Evolutionary conservation across 2,113 vertebrate genomes (phyloP).

Genomic region (Cercopithecus mona): DNA sequence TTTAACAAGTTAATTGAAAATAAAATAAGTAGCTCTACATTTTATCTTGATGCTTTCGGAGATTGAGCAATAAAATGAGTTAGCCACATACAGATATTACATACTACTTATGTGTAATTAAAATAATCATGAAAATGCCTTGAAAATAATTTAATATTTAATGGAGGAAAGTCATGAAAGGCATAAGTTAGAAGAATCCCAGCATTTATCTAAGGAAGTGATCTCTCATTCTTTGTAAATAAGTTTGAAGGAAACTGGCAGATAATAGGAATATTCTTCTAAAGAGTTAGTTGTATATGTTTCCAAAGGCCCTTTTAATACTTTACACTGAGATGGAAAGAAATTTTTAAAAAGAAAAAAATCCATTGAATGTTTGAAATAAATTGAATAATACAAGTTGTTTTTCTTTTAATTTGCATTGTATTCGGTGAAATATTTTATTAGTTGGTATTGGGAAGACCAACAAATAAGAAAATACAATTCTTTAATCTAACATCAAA

Average conservation of each 20-base stretch:
- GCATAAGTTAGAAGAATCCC: constrained; percentile 40
- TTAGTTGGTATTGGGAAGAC: background rate
- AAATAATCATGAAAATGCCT: constrained; percentile 62
- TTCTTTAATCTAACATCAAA: background rate
- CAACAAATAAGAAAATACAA: background rate
- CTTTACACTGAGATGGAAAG: background rate
- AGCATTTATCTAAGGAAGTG: constrained; percentile 12
- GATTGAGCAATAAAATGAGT: constrained; percentile 34
- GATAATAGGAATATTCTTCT: background rate
- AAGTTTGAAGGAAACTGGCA: constrained; percentile 21
- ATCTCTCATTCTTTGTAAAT: constrained; percentile 33
- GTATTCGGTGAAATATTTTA: background rate
- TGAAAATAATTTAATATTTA: constrained; percentile 68
- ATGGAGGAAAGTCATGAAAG: constrained; percentile 56
- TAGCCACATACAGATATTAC: background rate
- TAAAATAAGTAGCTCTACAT: constrained; percentile 12
- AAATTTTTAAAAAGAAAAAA: constrained; percentile 9
- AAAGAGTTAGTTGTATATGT: background rate
- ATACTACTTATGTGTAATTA: constrained; percentile 68
- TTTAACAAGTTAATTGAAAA: constrained; percentile 59
- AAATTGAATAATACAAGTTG: background rate
- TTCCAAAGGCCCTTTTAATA: background rate
- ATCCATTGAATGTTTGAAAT: background rate
- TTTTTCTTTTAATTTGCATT: background rate
- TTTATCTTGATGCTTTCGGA: constrained; percentile 60